Base-by-base conservation (phyloP, 2,888 invertebrate species). In the Agrenia bidenticulata region DNA sequence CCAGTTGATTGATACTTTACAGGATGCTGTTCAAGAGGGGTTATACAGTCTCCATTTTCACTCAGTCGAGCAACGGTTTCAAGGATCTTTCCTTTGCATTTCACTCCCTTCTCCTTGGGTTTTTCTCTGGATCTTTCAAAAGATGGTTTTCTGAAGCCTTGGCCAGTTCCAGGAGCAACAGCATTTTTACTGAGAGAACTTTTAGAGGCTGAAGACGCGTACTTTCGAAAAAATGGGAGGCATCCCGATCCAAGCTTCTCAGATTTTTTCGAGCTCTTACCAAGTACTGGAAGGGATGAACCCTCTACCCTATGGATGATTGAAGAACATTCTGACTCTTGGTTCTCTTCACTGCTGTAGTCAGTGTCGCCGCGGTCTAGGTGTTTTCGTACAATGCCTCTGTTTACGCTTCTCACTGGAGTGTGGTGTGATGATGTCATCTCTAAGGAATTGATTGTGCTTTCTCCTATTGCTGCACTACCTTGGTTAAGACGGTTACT, bases 1-100 rank as follows among this genome's bases (percentile, higher is more conserved):
- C 92, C 91, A 50, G 85, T 84, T 66, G 84, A 61, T 19, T 60
- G 65, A 42, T 64, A 64, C n/a, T 59, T 59, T 2, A 41, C 53
- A 17, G 64, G 64, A 45, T 24, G 23, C 15, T 58, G 58, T 45
- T 58, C 58, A 21, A 42, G 23, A 9, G 57, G 23, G 9, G 57
- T 11, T 4, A 57, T 13, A 26, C 49, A 7, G 27, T 58, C 58
- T 11, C 58, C 32, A 41, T 17, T 42, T 13, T 61, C 50, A 37
- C 54, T 64, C 39, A 56, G 49, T 21, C 57, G 45, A 4, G 24
- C 55, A 26, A 62, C 57, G 26, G 66, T 60, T 26, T 69, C 66
- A 11, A 58, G 51, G 24, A 67, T 65, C 27, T 65, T 67, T 62
- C 71, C 66, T 59, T 67, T 67, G 17, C 67, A 59, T 53, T 69